These are phyloP conservation scores for Musca vetustissima DNA, from an alignment of 1,140 invertebrate species.

Conservation along the genomic window DNA sequence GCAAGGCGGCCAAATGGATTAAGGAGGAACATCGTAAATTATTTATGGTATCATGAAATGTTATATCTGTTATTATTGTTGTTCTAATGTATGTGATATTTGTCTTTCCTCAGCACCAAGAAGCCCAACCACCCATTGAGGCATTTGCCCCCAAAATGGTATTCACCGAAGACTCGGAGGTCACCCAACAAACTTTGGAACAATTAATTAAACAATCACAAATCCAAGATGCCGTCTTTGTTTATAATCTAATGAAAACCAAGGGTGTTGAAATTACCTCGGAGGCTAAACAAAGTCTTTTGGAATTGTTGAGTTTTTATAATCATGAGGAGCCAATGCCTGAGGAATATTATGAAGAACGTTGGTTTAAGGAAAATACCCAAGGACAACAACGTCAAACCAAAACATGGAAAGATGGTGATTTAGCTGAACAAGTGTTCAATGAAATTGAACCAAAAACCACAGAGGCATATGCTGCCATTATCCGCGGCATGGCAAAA, in stretches of 20 bases:
- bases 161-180: conserved; percentile 70
- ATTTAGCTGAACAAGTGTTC: conserved; percentile 70
- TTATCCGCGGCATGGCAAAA: conserved; percentile 76
- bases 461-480: conserved; percentile 64
- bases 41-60: conserved; percentile 64
- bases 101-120: conserved; percentile 52
- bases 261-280: conserved; percentile 63
- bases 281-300: conserved; percentile 68
- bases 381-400: conserved; percentile 59
- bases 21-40: conserved; percentile 68
- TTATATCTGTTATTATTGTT: neutral
- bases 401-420: conserved; percentile 75
- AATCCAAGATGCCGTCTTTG: conserved; percentile 69
- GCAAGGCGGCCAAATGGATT: conserved; percentile 85
- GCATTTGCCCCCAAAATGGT: conserved; percentile 69
- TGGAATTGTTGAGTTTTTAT: conserved; percentile 82
- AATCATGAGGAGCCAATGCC: conserved; percentile 69
- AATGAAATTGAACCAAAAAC: conserved; percentile 64
- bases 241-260: conserved; percentile 71
- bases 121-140: conserved; percentile 64
- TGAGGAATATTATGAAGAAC: conserved; percentile 74
- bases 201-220: conserved; percentile 67
- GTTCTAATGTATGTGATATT: neutral
- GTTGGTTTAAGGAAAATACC: conserved; percentile 67
- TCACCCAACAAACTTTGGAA: conserved; percentile 59